Evolutionary conservation across 1,140 invertebrate species (phyloP), one percentile per base, ranked within the genome.

Genomic region (Zaprionus tsacasi): DNA sequence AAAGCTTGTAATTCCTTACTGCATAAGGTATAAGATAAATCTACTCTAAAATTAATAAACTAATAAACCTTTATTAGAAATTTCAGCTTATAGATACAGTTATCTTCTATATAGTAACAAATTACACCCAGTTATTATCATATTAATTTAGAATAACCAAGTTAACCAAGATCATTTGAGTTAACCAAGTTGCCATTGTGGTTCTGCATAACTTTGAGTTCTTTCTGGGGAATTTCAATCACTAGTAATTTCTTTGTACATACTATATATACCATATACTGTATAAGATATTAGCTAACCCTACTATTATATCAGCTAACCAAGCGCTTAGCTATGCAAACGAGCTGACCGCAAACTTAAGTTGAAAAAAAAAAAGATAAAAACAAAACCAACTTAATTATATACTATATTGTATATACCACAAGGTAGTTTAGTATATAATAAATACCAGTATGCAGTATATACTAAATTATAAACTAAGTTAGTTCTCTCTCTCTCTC

Each of bases 321-420:
- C 40, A 45, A 45, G 40, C 40, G 40, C 40, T 45, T 45, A 45
- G n/a, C 40, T 45, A 45, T 45, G n/a, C 40, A 45, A 45, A 45
- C 40, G 40, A 45, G 40, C 40, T 45, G 40, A 45, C 40, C 40
- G 40, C 40, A 45, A 45, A 45, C 7, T 45, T 45, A 45, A 45
- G 40, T 45, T 45, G 40, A 45, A 45, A 45, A n/a, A 45, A 50
- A 50, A 50, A 40, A 40, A 30, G 6, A 30, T 30, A 12, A 40
- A 40, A 50, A 50, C 15, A 25, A 50, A 50, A 17, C 45, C 17
- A 50, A 50, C 45, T 50, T 50, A 50, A 50, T 50, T 25, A 50
- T 25, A 50, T 40, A 33, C n/a, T 21, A 10, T 13, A 11, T 38
- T 1, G 36, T 13, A n/a, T 40, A 40, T 40, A 40, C 12, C 38